Evolutionary conservation across 2,797 vertebrate genomes (phyloP).

Genomic region (Pipistrellus nathusii): DNA sequence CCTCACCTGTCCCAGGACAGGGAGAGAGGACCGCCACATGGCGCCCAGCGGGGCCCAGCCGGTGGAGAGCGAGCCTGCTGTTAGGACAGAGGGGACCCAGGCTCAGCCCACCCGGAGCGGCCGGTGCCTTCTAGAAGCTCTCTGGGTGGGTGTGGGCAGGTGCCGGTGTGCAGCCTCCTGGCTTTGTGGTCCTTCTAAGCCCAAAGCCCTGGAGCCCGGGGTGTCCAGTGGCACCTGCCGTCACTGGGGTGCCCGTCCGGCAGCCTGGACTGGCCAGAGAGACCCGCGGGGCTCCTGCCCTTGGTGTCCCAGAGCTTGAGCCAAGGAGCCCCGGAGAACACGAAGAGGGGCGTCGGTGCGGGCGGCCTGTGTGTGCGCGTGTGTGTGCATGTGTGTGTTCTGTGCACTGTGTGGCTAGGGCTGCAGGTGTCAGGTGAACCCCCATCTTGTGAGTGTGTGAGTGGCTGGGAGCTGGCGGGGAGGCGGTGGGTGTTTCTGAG

Average conservation of each 20-base stretch:
- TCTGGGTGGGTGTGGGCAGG: neutral
- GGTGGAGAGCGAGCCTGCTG: neutral
- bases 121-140: too few species aligned
- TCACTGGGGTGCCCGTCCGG: neutral
- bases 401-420: neutral
- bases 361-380: neutral
- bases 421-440: neutral
- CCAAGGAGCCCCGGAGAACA: neutral
- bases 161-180: neutral
- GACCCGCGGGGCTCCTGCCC: neutral
- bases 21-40: neutral
- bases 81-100: neutral
- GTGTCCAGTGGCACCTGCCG: neutral
- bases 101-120: neutral
- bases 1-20: neutral
- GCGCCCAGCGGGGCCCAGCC: neutral
- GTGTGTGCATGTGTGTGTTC: neutral
- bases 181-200: neutral
- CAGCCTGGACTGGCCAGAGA: neutral
- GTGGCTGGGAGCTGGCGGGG: neutral
- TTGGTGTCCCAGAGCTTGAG: neutral
- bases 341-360: neutral
- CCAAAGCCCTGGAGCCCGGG: neutral
- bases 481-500: neutral
- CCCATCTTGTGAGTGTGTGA: neutral